Percentiles rank a stretch among this genome's conserved stretches.
Evolutionary conservation across 2,113 vertebrate species (phyloP).

Genomic region (Hippolais icterina): DNA sequence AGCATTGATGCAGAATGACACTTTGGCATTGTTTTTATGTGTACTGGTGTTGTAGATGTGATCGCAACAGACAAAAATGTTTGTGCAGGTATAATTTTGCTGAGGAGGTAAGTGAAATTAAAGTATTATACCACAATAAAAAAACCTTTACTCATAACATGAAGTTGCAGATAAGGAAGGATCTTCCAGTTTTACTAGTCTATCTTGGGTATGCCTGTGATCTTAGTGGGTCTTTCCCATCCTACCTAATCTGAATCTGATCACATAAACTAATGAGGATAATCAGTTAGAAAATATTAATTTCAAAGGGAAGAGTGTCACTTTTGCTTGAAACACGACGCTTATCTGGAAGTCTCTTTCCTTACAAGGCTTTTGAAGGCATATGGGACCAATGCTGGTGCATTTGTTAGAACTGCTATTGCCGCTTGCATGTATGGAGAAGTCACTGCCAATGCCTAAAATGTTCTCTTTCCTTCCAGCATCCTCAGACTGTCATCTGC

Average conservation of each 20-base stretch:
- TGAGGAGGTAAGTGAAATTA: conserved; percentile 1
- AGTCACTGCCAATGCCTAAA: background rate
- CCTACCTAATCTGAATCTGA: background rate
- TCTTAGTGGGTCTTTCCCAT: background rate
- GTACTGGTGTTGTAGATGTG: background rate
- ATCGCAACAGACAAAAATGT: background rate
- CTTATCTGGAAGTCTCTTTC: background rate
- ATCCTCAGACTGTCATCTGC: background rate
- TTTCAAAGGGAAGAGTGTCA: background rate
- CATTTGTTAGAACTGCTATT: background rate
- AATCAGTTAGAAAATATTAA: background rate
- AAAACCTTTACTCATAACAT: background rate
- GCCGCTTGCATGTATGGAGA: background rate
- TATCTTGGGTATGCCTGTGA: background rate
- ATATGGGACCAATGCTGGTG: background rate
- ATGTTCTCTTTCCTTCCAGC: background rate
- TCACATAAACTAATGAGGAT: background rate
- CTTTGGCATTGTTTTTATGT: background rate
- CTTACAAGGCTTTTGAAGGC: background rate
- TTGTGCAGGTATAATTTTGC: background rate
- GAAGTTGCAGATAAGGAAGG: conserved; percentile 26
- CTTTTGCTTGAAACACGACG: background rate
- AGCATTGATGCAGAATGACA: background rate
- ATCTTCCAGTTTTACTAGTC: conserved; percentile 36
- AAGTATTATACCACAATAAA: conserved; percentile 19